phyloP scores from a whole-genome alignment of 2,888 invertebrate genomes.

The Tachina fera region DNA sequence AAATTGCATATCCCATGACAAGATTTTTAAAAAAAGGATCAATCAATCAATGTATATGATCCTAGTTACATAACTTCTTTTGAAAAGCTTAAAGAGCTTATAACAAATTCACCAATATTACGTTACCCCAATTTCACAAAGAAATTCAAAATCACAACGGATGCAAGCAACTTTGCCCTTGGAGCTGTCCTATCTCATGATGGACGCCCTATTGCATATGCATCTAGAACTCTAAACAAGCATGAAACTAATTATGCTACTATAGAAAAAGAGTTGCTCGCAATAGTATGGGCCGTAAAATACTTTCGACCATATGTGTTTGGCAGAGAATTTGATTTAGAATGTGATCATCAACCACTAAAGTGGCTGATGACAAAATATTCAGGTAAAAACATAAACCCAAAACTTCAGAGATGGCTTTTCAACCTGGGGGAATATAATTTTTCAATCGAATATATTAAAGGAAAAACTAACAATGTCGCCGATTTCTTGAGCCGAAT shows the following conservation, averaged over 20 bases:
- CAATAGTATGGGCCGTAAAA: no score
- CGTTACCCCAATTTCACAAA: no score
- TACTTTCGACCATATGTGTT: no score
- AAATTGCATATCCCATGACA: background rate
- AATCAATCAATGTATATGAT: conserved; percentile 23
- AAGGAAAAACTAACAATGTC: conserved; percentile 25
- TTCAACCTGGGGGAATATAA: background rate
- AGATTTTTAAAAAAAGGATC: conserved; percentile 30
- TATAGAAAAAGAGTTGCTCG: no score
- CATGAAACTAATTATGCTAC: no score
- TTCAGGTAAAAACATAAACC: conserved; percentile 5
- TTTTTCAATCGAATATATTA: conserved; percentile 27
- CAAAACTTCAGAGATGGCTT: conserved; percentile 39
- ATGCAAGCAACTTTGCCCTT: no score
- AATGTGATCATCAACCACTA: no score
- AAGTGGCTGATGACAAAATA: conserved; percentile 35
- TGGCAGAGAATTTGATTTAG: no score
- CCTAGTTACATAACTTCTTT: background rate
- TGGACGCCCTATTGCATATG: background rate
- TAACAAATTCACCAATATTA: no score
- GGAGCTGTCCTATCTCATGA: no score
- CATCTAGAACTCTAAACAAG: background rate
- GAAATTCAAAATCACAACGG: no score
- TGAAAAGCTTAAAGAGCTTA: background rate
- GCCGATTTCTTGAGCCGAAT: conserved; percentile 28